Evolutionary conservation across 2,797 vertebrate genomes (phyloP).

Genomic region (Spinus olivaceus): DNA sequence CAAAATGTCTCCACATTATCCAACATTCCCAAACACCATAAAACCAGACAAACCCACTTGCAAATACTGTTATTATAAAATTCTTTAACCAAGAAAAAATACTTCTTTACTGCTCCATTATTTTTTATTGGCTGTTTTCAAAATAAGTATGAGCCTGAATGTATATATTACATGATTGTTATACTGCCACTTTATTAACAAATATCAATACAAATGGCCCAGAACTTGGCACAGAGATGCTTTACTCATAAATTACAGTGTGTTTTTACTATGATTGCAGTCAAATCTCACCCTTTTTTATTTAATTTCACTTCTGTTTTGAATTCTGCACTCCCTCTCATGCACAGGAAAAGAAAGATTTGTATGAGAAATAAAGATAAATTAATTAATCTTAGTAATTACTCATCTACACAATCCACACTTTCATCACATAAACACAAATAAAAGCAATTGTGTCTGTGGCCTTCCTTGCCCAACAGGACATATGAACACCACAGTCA

Average conservation of each 20-base stretch:
- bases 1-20: background rate
- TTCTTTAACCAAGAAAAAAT: background rate
- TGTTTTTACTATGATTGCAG: background rate
- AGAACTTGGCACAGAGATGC: background rate
- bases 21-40: background rate
- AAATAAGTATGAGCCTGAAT: background rate
- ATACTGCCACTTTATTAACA: background rate
- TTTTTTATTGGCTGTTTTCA: constrained; percentile 10
- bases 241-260: background rate
- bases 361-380: background rate
- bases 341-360: background rate
- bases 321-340: background rate
- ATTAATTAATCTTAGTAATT: background rate
- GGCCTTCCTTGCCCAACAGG: background rate
- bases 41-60: background rate
- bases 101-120: background rate
- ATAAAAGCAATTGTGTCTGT: background rate
- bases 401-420: background rate
- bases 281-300: background rate
- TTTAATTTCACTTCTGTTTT: background rate
- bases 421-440: background rate
- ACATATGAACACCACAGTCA: background rate
- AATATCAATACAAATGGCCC: constrained; percentile 7
- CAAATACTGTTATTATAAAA: background rate
- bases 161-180: background rate